phyloP scores from a whole-genome alignment of 2,888 invertebrate species.

The Aphidius colemani region DNA sequence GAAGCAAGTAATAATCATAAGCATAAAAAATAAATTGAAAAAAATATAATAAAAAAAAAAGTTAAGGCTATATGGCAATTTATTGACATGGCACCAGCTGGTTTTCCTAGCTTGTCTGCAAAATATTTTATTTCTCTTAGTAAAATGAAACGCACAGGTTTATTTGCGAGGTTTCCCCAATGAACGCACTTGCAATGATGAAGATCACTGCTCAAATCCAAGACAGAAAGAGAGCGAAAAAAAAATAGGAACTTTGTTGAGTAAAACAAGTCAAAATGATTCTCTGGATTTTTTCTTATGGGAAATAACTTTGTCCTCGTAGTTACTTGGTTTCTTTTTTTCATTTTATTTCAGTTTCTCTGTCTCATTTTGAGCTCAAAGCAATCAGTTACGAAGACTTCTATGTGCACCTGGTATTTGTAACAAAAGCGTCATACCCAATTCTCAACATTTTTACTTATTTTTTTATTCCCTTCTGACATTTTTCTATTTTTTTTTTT shows the following conservation, averaged over 20 bases:
- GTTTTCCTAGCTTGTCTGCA: conserved; percentile 35
- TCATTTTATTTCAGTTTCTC: neutral
- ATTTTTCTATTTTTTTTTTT: neutral
- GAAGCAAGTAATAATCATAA: too few species aligned
- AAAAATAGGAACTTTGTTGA: conserved; percentile 12
- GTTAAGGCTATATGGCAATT: conserved; percentile 34
- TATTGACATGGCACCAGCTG: conserved; percentile 49
- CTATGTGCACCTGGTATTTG: conserved; percentile 5
- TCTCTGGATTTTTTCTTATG: neutral
- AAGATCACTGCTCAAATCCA: conserved; percentile 9
- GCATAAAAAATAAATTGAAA: neutral
- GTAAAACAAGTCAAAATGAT: conserved; percentile 6
- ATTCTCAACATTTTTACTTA: too few species aligned
- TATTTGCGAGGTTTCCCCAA: conserved; percentile 30
- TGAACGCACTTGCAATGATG: conserved; percentile 31
- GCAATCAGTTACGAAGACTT: conserved; percentile 2
- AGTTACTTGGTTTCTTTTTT: neutral
- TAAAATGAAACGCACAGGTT: conserved; percentile 41
- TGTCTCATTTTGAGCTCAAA: neutral
- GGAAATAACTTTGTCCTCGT: conserved; percentile 11
- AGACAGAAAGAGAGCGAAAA: conserved; percentile 10
- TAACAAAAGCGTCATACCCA: neutral
- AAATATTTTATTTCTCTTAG: conserved; percentile 25
- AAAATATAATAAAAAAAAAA: conserved; percentile 9
- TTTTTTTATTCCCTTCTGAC: too few species aligned